A percentile compares a stretch with the other conserved stretches of the same genome.
Conservation (phyloP, 2,113 vertebrate genomes). For the Capreolus pygargus region DNA sequence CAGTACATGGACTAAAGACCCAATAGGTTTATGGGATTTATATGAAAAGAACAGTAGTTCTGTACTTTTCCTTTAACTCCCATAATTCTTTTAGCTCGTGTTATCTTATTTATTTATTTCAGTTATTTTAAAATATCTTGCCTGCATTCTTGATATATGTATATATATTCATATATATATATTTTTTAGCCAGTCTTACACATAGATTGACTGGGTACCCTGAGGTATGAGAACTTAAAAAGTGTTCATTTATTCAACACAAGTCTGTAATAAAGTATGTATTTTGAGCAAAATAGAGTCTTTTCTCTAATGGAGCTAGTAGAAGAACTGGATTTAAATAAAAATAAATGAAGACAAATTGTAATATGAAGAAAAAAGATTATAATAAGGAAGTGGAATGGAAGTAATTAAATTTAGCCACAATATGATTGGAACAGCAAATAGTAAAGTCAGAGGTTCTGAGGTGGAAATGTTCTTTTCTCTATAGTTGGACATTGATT, state of each 20-base stretch:
- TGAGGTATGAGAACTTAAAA: neutral
- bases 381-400: neutral
- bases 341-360: neutral
- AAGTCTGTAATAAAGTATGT: neutral
- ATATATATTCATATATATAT: neutral
- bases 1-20: neutral
- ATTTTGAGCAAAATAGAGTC: neutral
- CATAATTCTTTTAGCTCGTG: neutral
- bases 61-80: neutral
- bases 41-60: neutral
- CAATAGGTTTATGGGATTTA: neutral
- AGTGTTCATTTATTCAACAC: neutral
- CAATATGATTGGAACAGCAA: neutral
- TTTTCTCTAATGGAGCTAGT: neutral
- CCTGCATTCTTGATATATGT: neutral
- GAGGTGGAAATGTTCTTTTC: neutral
- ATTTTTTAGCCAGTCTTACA: neutral
- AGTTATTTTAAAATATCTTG: neutral
- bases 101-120: neutral
- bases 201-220: neutral
- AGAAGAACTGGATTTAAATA: conserved; percentile 1
- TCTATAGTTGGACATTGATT: neutral
- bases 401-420: neutral
- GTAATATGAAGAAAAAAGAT: neutral
- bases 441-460: neutral